A percentile compares a stretch with the other conserved stretches of the same genome.
Evolutionary conservation across 2,113 vertebrate genomes (phyloP).

Genomic region (Myiagra hebetior): DNA sequence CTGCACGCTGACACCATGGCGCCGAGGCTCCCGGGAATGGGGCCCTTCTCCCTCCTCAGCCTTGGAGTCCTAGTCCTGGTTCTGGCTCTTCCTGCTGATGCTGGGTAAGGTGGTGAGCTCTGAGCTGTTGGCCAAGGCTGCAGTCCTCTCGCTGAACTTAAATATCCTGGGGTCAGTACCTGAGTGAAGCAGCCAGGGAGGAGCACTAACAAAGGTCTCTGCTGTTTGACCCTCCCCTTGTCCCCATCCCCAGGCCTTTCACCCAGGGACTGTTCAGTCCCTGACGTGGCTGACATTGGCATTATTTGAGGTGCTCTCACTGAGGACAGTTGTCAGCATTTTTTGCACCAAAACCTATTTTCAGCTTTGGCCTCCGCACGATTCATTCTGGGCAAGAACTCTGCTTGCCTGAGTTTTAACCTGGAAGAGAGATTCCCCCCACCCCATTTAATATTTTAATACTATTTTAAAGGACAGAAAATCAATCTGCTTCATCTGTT

Average conservation of each 20-base stretch:
- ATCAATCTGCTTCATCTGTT: background rate
- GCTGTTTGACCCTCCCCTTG: background rate
- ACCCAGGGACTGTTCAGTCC: background rate
- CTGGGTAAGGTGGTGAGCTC: slow-evolving; percentile 69
- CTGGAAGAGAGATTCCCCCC: background rate
- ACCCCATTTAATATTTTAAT: background rate
- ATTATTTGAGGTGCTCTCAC: background rate
- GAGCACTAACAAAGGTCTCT: background rate
- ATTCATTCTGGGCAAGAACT: background rate
- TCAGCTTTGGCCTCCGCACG: background rate
- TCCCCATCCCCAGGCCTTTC: background rate
- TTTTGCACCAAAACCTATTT: slow-evolving; percentile 13
- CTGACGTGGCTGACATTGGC: background rate
- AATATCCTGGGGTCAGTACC: rapidly evolving
- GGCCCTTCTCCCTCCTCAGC: background rate
- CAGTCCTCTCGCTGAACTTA: background rate
- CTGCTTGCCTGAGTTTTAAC: background rate
- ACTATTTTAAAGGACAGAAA: background rate
- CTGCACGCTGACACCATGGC: slow-evolving; percentile 57
- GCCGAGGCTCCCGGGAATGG: background rate
- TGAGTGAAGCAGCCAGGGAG: background rate
- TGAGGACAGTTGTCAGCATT: background rate
- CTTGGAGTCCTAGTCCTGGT: slow-evolving; percentile 62
- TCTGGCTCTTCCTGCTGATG: slow-evolving; percentile 43
- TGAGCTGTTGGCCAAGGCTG: slow-evolving; percentile 33